These are phyloP conservation scores for Carcharodon carcharias DNA, from an alignment of 2,797 vertebrate genomes.

Conservation along the genomic window DNA sequence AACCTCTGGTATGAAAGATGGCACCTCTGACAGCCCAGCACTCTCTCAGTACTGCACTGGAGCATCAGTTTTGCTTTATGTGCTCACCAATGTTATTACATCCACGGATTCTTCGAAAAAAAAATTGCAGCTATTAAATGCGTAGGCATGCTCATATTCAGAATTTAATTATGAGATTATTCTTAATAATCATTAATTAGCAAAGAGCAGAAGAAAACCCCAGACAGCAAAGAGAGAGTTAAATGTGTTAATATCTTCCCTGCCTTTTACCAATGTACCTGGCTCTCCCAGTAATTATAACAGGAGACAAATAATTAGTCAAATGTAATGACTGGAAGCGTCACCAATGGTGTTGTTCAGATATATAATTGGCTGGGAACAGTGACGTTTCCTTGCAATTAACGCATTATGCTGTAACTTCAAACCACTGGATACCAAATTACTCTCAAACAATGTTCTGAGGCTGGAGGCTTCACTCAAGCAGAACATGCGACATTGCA, in stretches of 20 bases:
- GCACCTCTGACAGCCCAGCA: neutral
- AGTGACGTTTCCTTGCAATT: slow-evolving; percentile 61
- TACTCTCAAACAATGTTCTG: neutral
- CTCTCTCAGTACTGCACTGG: neutral
- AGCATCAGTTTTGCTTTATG: neutral
- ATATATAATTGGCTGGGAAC: slow-evolving; percentile 62
- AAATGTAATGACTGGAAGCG: slow-evolving; percentile 67
- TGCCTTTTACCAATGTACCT: slow-evolving; percentile 66
- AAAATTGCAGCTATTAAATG: neutral
- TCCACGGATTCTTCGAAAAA: neutral
- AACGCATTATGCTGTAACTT: slow-evolving; percentile 59
- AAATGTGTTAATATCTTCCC: slow-evolving; percentile 22
- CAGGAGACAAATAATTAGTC: slow-evolving; percentile 72
- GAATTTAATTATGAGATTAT: neutral
- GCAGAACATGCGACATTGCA: neutral
- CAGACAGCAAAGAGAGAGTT: neutral
- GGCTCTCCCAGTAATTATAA: slow-evolving; percentile 63
- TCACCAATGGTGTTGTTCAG: slow-evolving; percentile 64
- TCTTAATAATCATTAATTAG: neutral
- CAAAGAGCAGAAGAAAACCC: neutral
- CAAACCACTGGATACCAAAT: slow-evolving; percentile 47
- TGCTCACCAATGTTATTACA: neutral
- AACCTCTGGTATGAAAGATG: no score
- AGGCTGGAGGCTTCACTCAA: slow-evolving; percentile 22
- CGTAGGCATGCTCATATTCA: neutral